Conservation (phyloP, 2,888 invertebrate genomes). For the Drosophila nigricruria region DNA sequence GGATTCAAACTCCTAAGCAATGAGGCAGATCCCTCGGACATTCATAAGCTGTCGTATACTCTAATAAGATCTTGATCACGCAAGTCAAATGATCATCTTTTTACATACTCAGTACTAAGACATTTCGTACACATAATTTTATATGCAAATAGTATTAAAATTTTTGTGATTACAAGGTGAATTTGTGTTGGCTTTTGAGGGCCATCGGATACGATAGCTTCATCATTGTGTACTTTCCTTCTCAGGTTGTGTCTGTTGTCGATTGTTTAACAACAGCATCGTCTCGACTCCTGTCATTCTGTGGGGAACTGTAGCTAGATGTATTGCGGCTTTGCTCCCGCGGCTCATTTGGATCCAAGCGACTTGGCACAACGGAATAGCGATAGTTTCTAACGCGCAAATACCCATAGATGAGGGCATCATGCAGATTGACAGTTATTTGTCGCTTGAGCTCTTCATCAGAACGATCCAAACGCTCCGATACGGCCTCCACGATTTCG, state of each 20-base stretch:
- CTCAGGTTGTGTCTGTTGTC: not conserved
- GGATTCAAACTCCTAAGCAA: too few relatives aligned
- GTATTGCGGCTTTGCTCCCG: not conserved
- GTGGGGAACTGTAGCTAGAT: not conserved
- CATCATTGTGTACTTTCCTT: not conserved
- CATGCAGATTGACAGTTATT: slow-evolving; percentile 60
- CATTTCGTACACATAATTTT: not conserved
- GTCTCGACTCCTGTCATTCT: not conserved
- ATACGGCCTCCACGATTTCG: slow-evolving; percentile 60
- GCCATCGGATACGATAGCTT: too few relatives aligned
- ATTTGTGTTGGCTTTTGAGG: not conserved
- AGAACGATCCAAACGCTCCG: slow-evolving; percentile 57
- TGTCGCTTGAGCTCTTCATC: slow-evolving; percentile 69
- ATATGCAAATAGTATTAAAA: not conserved
- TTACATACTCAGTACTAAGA: too few relatives aligned
- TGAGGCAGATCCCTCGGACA: not conserved
- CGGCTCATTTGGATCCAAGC: slow-evolving; percentile 30
- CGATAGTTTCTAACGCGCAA: slow-evolving; percentile 55
- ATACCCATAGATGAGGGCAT: slow-evolving; percentile 65
- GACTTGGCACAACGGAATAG: slow-evolving; percentile 45
- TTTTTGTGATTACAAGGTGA: not conserved
- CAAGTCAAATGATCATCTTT: not conserved
- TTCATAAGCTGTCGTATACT: not conserved
- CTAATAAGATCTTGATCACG: not conserved
- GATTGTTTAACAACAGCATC: not conserved